Conservation (phyloP, 1,140 invertebrate genomes). For the Dufourea novaeangliae region DNA sequence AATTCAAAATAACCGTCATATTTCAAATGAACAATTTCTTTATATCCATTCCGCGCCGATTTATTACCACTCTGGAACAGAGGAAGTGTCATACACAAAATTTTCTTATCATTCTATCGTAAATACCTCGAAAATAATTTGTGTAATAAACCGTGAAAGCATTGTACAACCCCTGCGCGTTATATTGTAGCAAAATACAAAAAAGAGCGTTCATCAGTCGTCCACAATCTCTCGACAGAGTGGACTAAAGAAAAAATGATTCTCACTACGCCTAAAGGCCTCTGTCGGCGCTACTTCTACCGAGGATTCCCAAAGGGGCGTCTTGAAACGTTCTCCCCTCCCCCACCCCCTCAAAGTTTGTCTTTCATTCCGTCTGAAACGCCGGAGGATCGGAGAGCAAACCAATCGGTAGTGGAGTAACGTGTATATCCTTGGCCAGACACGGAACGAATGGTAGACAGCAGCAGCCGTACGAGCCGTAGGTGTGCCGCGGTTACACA, state of each 20-base stretch:
- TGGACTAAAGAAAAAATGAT: not conserved
- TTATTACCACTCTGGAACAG: no score
- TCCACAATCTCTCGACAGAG: not conserved
- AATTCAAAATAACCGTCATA: no score
- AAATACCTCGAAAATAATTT: no score
- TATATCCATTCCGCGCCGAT: no score
- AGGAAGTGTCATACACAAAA: no score
- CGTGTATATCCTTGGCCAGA: conserved; percentile 61
- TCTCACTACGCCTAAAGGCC: not conserved
- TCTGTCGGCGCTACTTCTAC: not conserved
- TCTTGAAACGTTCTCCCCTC: conserved; percentile 7
- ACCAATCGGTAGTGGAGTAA: conserved; percentile 61
- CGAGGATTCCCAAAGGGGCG: not conserved
- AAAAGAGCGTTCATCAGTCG: not conserved
- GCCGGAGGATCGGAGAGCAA: conserved; percentile 28
- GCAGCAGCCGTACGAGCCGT: conserved; percentile 36
- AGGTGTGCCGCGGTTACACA: conserved; percentile 62
- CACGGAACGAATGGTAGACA: conserved; percentile 59
- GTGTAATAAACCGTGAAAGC: no score
- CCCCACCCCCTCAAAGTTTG: conserved; percentile 32
- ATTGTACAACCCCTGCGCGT: no score
- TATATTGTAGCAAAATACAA: no score
- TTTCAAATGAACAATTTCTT: no score
- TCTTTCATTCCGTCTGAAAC: conserved; percentile 39
- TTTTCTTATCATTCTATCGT: no score